phyloP scores from a whole-genome alignment of 2,888 invertebrate genomes.

The Onthophagus sagittarius region DNA sequence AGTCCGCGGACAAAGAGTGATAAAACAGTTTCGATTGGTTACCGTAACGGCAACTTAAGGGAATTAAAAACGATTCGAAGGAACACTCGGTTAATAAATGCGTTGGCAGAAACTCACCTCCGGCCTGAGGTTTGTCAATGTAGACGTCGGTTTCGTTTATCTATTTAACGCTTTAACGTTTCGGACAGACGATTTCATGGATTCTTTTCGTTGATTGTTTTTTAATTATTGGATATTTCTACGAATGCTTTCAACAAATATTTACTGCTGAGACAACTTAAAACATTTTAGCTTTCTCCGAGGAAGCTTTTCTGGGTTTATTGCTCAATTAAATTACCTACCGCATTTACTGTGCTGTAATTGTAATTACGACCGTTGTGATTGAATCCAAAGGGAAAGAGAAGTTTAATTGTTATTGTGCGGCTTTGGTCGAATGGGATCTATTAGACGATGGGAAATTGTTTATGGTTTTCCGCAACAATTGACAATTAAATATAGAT shows the following conservation, averaged over 20 bases:
- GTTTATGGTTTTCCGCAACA: background rate
- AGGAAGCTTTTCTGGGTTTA: background rate
- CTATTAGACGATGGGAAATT: background rate
- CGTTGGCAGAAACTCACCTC: background rate
- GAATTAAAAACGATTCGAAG: background rate
- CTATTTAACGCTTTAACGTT: no score
- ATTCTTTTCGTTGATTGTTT: background rate
- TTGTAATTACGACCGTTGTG: background rate
- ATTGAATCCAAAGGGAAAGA: background rate
- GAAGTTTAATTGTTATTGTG: background rate
- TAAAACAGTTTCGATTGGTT: background rate
- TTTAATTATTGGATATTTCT: background rate
- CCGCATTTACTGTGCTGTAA: background rate
- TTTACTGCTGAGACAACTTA: background rate
- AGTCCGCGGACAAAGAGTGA: background rate
- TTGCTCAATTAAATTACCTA: background rate
- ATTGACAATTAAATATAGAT: background rate
- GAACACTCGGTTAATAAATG: background rate
- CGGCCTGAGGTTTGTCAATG: background rate
- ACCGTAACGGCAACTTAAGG: background rate
- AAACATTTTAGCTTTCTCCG: background rate
- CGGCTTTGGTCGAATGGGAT: background rate
- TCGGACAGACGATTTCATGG: no score
- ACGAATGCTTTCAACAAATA: background rate
- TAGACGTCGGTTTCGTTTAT: no score